phyloP scores from a whole-genome alignment of 2,888 invertebrate species.

The Auanema sp. region DNA sequence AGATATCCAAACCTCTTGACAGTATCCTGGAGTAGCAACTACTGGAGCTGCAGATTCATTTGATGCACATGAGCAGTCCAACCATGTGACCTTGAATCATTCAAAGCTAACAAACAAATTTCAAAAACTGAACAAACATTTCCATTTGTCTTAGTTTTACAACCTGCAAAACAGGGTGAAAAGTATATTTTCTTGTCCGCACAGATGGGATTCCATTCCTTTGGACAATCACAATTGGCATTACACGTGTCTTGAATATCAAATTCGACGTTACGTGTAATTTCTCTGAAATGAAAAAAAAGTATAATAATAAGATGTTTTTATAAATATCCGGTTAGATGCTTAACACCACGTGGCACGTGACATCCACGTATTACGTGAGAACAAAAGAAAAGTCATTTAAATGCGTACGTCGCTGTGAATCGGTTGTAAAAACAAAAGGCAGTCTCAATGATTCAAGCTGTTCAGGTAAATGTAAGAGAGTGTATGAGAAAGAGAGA shows the following conservation, averaged over 20 bases:
- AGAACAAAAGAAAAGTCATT: no score
- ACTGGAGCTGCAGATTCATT: slow-evolving; percentile 14
- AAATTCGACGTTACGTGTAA: background rate
- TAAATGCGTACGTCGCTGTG: no score
- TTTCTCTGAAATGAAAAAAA: background rate
- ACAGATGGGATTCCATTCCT: slow-evolving; percentile 61
- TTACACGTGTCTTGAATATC: slow-evolving; percentile 40
- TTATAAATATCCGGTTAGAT: no score
- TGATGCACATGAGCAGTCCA: slow-evolving; percentile 35
- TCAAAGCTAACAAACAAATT: background rate
- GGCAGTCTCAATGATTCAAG: no score
- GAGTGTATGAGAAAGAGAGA: no score
- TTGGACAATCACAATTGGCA: slow-evolving; percentile 44
- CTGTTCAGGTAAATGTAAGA: no score
- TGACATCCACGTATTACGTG: no score
- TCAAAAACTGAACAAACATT: slow-evolving; percentile 9
- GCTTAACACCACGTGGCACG: no score
- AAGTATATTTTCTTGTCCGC: slow-evolving; percentile 48
- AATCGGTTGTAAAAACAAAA: no score
- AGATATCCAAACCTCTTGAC: slow-evolving; percentile 11
- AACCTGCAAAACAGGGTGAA: slow-evolving; percentile 61
- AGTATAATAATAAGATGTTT: no score
- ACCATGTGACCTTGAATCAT: slow-evolving; percentile 22
- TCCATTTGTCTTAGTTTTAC: slow-evolving; percentile 36
- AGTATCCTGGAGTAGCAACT: slow-evolving; percentile 11